Conservation (phyloP, 1,140 invertebrate species). For the Drosophila gunungcola region DNA sequence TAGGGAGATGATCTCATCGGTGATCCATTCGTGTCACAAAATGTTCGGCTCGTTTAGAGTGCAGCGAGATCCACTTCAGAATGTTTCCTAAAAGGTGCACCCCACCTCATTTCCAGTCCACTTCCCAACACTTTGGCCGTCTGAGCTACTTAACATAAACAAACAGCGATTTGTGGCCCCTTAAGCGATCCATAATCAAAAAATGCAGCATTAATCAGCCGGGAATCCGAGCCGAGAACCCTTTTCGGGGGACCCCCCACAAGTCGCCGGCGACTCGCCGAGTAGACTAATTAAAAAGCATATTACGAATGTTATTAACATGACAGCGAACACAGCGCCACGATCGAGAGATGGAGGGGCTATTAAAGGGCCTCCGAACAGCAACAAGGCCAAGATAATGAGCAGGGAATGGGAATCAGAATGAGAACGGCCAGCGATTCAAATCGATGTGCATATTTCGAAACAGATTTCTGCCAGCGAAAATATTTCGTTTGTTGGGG, state of each 20-base stretch:
- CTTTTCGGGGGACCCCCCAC: slow-evolving; percentile 65
- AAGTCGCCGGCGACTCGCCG: slow-evolving; percentile 32
- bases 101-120: slow-evolving; percentile 6
- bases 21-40: slow-evolving; percentile 48
- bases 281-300: slow-evolving; percentile 80
- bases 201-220: slow-evolving; percentile 68
- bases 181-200: slow-evolving; percentile 45
- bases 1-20: slow-evolving; percentile 29
- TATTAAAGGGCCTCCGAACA: slow-evolving; percentile 42
- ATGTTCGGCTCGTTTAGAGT: slow-evolving; percentile 25
- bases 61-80: slow-evolving; percentile 14
- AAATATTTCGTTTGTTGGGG: slow-evolving; percentile 64
- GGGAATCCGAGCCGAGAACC: slow-evolving; percentile 3
- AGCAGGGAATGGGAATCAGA: slow-evolving; percentile 38
- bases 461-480: slow-evolving; percentile 61
- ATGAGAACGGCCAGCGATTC: slow-evolving; percentile 55
- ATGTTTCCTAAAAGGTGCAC: slow-evolving; percentile 21
- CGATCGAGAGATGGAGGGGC: slow-evolving; percentile 40
- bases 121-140: slow-evolving; percentile 21
- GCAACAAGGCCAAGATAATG: slow-evolving; percentile 61
- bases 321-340: slow-evolving; percentile 82
- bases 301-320: slow-evolving; percentile 83
- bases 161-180: slow-evolving; percentile 42
- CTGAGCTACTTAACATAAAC: slow-evolving; percentile 47
- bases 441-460: slow-evolving; percentile 79